phyloP scores from a whole-genome alignment of 2,888 invertebrate genomes.

The Dynastes maya region DNA sequence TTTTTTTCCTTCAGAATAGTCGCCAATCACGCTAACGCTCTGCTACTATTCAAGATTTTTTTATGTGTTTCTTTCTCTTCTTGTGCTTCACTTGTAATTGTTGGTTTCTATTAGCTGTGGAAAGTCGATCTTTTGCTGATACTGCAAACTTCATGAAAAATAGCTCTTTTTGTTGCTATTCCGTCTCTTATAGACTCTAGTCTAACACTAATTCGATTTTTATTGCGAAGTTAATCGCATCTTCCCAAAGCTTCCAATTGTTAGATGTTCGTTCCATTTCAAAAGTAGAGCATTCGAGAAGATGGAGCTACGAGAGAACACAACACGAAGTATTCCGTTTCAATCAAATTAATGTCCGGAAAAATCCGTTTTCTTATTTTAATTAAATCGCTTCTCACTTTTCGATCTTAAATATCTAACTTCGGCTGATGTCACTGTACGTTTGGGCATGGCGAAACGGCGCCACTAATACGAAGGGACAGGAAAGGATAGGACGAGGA shows the following conservation, averaged over 20 bases:
- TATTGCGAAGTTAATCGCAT: no score
- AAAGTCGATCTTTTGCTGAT: no score
- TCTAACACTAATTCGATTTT: no score
- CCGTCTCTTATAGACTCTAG: no score
- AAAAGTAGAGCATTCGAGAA: background rate
- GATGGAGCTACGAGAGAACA: background rate
- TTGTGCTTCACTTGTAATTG: no score
- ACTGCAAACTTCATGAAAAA: no score
- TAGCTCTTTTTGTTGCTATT: no score
- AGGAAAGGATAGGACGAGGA: conserved; percentile 8
- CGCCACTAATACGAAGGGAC: conserved; percentile 15
- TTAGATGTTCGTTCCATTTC: background rate
- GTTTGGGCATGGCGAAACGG: background rate
- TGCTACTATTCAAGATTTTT: no score
- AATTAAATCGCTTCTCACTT: conserved; percentile 47
- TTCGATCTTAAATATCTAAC: conserved; percentile 46
- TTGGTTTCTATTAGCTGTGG: no score
- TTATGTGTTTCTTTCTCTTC: no score
- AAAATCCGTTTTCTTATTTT: conserved; percentile 45
- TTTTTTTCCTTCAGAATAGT: no score
- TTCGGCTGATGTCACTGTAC: conserved; percentile 1
- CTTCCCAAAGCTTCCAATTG: background rate
- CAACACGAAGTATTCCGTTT: conserved; percentile 25
- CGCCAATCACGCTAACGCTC: no score
- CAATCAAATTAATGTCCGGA: conserved; percentile 41